Evolutionary conservation across 2,113 vertebrate genomes (phyloP).

Genomic region (Gasterosteus nipponicus): DNA sequence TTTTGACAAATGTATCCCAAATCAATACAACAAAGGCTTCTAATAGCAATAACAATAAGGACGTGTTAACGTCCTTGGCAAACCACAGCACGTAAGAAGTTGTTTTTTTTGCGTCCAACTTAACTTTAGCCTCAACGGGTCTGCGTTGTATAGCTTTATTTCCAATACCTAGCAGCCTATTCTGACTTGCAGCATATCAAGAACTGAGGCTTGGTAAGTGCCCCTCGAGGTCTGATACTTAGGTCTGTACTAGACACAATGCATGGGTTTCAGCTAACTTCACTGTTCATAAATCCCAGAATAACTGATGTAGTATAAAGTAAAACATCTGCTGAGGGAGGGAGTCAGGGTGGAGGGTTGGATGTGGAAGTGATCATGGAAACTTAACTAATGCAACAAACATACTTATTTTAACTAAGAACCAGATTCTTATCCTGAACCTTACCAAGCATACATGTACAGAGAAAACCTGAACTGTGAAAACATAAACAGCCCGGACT

Average conservation of each 20-base stretch:
- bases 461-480: background rate
- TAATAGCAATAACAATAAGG: background rate
- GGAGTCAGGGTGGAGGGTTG: no score
- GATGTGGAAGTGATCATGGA: background rate
- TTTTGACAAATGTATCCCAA: background rate
- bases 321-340: background rate
- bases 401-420: background rate
- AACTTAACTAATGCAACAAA: background rate
- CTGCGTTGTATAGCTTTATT: background rate
- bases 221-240: no score
- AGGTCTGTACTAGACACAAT: background rate
- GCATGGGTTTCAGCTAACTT: background rate
- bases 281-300: background rate
- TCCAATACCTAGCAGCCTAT: background rate
- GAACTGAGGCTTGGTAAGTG: background rate
- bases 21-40: background rate
- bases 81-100: no score
- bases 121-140: background rate
- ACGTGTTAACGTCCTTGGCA: background rate
- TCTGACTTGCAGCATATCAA: background rate
- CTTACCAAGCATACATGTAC: background rate
- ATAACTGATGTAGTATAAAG: background rate
- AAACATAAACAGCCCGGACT: background rate
- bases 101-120: background rate
- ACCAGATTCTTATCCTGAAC: background rate